A percentile compares a stretch with the other conserved stretches of the same genome.
phyloP scores from a whole-genome alignment of 1,140 invertebrate genomes.

The Chymomyza costata region DNA sequence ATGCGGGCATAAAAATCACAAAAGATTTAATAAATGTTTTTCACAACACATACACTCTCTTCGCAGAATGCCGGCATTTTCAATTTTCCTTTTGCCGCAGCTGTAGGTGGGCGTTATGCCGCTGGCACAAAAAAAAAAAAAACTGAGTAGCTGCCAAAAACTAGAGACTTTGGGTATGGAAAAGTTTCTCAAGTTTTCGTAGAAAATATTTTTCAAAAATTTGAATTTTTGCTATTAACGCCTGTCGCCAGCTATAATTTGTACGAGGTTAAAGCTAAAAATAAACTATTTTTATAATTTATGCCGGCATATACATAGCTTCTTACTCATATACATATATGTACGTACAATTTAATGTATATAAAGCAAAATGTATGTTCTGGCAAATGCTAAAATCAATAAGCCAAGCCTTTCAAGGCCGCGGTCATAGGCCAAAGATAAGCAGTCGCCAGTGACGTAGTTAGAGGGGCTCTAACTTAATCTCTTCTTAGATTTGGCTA shows the following conservation, averaged over 20 bases:
- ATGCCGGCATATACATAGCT: background rate
- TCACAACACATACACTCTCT: slow-evolving; percentile 3
- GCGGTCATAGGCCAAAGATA: no score
- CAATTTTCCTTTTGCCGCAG: slow-evolving; percentile 6
- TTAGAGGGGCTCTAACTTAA: no score
- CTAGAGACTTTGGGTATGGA: slow-evolving; percentile 40
- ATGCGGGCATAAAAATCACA: slow-evolving; percentile 30
- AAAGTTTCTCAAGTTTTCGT: slow-evolving; percentile 51
- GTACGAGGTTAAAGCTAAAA: background rate
- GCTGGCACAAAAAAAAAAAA: no score
- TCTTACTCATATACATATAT: background rate
- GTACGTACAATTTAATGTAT: slow-evolving; percentile 17
- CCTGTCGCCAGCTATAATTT: slow-evolving; percentile 63
- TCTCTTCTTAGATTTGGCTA: no score
- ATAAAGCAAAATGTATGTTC: slow-evolving; percentile 19
- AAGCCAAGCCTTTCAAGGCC: slow-evolving; percentile 26
- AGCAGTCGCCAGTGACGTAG: no score
- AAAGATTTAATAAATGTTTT: slow-evolving; percentile 14
- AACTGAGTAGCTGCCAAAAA: slow-evolving; percentile 20
- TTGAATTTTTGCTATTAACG: slow-evolving; percentile 36
- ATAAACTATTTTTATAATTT: slow-evolving; percentile 3
- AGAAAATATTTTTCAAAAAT: slow-evolving; percentile 35
- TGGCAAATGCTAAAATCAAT: no score
- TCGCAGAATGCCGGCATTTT: slow-evolving; percentile 17
- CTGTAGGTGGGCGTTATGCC: no score